Conservation (phyloP, 2,797 vertebrate genomes). For the Lacerta bilineata region DNA sequence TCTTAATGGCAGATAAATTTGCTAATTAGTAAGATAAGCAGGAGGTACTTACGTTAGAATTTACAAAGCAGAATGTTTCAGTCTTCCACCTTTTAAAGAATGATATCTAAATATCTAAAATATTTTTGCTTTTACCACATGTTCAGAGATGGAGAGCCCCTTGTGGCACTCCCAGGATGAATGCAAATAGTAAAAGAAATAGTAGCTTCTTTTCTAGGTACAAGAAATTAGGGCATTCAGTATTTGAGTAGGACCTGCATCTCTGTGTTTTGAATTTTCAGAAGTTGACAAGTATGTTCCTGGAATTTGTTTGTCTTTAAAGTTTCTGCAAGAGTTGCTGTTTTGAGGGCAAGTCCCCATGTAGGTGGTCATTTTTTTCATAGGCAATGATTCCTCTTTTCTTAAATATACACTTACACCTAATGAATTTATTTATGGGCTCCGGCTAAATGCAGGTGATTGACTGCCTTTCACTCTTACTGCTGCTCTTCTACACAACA, state of each 20-base stretch:
- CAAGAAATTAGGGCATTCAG: not conserved
- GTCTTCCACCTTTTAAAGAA: not conserved
- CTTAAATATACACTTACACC: constrained; percentile 23
- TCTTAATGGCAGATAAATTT: not conserved
- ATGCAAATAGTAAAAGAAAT: not conserved
- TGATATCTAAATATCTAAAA: not conserved
- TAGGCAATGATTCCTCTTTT: constrained; percentile 43
- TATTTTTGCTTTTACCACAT: not conserved
- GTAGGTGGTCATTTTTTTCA: not conserved
- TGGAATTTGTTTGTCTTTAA: not conserved
- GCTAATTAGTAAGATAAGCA: constrained; percentile 17
- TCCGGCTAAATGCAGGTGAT: not conserved
- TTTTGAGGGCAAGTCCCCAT: not conserved
- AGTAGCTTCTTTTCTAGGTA: not conserved
- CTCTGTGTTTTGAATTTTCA: not conserved
- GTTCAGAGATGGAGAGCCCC: not conserved
- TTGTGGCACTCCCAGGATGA: not conserved
- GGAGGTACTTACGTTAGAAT: constrained; percentile 1
- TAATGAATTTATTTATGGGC: constrained; percentile 27
- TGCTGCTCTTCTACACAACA: not conserved
- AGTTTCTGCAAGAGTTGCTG: too few species aligned
- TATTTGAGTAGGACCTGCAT: not conserved
- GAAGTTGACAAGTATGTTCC: not conserved
- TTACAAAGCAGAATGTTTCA: constrained; percentile 1
- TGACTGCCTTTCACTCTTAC: not conserved